A percentile compares a stretch with the other conserved stretches of the same genome.
These are phyloP conservation scores for Meriones unguiculatus DNA, from an alignment of 2,113 vertebrate species.

Conservation along the genomic window DNA sequence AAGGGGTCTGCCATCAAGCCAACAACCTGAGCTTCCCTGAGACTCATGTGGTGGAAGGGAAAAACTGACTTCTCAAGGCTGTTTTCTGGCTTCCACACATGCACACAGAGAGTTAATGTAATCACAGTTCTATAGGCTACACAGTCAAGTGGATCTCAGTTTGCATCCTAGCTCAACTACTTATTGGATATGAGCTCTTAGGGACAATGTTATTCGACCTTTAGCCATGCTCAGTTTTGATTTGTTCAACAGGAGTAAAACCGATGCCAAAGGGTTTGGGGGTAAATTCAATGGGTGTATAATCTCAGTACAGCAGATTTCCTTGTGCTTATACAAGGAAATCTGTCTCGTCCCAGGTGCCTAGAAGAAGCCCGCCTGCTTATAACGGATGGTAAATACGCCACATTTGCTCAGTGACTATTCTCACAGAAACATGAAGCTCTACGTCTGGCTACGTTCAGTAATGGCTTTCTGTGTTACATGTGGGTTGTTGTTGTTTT, in stretches of 20 bases:
- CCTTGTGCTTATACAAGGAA: no score
- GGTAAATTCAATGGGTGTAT: not conserved
- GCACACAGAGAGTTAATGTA: not conserved
- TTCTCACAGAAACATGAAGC: rapidly evolving
- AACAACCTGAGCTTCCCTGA: not conserved
- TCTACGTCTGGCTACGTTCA: not conserved
- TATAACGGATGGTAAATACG: not conserved
- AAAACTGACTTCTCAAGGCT: no score
- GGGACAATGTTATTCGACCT: not conserved
- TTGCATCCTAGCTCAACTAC: not conserved
- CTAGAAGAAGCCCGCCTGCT: not conserved
- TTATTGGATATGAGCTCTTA: not conserved
- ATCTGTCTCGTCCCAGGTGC: not conserved
- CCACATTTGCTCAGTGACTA: not conserved
- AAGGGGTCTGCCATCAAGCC: not conserved
- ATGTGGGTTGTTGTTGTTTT: not conserved
- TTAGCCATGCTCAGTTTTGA: not conserved
- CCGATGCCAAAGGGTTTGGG: not conserved
- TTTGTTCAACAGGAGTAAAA: not conserved
- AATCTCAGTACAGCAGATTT: no score
- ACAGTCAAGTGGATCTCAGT: not conserved
- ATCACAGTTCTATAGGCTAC: not conserved
- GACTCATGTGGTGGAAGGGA: not conserved
- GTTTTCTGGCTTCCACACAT: not conserved
- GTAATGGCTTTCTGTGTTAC: not conserved